Conservation (phyloP, 2,797 vertebrate species). For the Crocidura indochinensis region DNA sequence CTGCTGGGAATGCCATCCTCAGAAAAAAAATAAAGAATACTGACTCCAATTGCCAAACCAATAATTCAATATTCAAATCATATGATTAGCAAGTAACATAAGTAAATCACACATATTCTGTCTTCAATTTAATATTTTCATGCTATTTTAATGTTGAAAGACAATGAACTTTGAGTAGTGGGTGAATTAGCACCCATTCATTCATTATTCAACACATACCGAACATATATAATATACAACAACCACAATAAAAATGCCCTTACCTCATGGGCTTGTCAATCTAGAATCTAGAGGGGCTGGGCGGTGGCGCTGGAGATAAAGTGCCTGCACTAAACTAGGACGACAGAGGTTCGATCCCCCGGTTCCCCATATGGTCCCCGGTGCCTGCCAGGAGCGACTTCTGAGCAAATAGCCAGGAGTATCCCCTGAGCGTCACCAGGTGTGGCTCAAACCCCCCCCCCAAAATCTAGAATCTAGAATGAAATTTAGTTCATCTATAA, state of each 20-base stretch:
- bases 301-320: too few species aligned
- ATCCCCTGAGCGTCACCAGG: too few species aligned
- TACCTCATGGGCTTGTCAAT: slow-evolving; percentile 10
- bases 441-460: too few species aligned
- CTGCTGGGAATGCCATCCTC: too few species aligned
- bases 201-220: background rate
- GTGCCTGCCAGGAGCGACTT: too few species aligned
- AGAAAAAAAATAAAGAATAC: background rate
- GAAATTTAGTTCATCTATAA: slow-evolving; percentile 12
- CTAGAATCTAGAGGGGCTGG: background rate
- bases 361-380: too few species aligned
- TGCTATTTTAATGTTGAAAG: background rate
- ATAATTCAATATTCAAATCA: background rate
- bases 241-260: background rate
- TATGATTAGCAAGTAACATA: slow-evolving; percentile 16
- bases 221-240: background rate
- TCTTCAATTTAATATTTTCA: background rate
- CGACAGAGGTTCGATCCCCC: too few species aligned
- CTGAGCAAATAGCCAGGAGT: too few species aligned
- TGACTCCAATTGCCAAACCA: slow-evolving; percentile 38
- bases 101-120: slow-evolving; percentile 8
- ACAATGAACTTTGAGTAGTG: slow-evolving; percentile 21
- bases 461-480: slow-evolving; percentile 3
- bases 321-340: too few species aligned
- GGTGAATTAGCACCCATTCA: background rate